Evolutionary conservation across 1,140 invertebrate species (phyloP).

Genomic region (Drosophila hydei): DNA sequence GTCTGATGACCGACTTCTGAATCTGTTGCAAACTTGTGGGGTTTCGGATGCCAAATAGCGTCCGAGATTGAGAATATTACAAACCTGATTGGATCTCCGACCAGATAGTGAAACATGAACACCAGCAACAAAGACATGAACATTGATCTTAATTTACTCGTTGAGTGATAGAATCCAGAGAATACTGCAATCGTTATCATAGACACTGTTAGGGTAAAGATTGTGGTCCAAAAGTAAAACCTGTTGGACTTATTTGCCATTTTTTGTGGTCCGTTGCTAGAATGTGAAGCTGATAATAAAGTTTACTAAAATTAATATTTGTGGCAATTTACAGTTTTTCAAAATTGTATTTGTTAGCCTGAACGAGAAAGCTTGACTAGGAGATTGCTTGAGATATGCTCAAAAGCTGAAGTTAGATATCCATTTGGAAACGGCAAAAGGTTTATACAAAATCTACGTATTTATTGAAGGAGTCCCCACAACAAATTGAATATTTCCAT

Average conservation of each 20-base stretch:
- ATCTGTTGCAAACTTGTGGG: slow-evolving; percentile 12
- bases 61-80: slow-evolving; percentile 11
- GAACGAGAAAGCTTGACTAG: too few species aligned
- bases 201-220: slow-evolving; percentile 15
- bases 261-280: neutral
- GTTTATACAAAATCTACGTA: too few species aligned
- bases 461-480: too few species aligned
- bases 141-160: slow-evolving; percentile 55
- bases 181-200: slow-evolving; percentile 19
- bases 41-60: slow-evolving; percentile 11
- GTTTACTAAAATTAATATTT: too few species aligned
- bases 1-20: slow-evolving; percentile 2
- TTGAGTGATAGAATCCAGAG: slow-evolving; percentile 59
- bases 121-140: slow-evolving; percentile 44
- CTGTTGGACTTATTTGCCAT: neutral
- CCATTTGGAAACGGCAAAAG: too few species aligned
- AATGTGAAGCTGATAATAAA: too few species aligned
- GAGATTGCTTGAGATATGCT: too few species aligned
- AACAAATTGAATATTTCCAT: too few species aligned
- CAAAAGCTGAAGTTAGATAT: too few species aligned
- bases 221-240: slow-evolving; percentile 8
- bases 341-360: too few species aligned
- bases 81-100: slow-evolving; percentile 58
- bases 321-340: too few species aligned
- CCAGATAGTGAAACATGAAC: slow-evolving; percentile 52